These are phyloP conservation scores for Dicrostonyx torquatus DNA, from an alignment of 2,797 vertebrate genomes.

Conservation along the genomic window DNA sequence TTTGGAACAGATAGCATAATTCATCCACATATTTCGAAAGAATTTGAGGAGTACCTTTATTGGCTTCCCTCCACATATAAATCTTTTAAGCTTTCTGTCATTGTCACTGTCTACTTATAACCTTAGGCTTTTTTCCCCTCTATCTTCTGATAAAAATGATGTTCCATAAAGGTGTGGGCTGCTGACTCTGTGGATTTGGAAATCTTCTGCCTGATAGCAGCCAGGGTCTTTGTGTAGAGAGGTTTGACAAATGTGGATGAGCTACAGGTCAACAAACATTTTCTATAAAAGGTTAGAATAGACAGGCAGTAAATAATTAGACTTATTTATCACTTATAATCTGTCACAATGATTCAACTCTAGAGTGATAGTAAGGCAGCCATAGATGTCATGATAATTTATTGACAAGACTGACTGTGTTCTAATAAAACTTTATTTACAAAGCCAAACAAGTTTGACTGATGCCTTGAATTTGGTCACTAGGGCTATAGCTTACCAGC, in stretches of 20 bases:
- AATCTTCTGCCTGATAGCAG: neutral
- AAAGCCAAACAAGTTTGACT: constrained; percentile 25
- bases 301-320: neutral
- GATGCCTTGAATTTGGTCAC: neutral
- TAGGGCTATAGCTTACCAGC: neutral
- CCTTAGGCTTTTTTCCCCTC: too few relatives aligned
- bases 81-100: neutral
- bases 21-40: neutral
- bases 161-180: neutral
- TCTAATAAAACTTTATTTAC: constrained; percentile 43
- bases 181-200: neutral
- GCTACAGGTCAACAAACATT: neutral
- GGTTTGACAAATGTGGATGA: neutral
- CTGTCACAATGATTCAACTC: neutral
- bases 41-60: neutral
- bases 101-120: neutral
- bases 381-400: neutral
- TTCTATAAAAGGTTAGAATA: neutral
- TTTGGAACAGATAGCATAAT: neutral
- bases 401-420: neutral
- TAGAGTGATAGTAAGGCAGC: neutral
- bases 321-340: neutral
- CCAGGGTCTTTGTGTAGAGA: neutral
- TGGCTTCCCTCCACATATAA: neutral
- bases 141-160: constrained; percentile 3